Evolutionary conservation across 2,113 vertebrate species (phyloP).

Genomic region (Jaculus jaculus): DNA sequence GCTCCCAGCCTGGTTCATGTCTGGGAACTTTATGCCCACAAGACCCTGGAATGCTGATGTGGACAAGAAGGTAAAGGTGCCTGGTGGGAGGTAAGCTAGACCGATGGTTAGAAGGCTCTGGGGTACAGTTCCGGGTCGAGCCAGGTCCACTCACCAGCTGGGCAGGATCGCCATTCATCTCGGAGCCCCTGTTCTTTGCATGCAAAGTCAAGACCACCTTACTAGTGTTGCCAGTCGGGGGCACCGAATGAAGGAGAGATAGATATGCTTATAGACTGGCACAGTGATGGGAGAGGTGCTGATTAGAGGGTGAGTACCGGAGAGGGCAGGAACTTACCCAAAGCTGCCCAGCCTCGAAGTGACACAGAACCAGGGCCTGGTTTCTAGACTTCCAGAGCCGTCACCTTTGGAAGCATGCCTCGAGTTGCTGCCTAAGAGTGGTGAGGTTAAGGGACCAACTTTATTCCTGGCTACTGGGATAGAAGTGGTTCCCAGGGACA

Average conservation of each 20-base stretch:
- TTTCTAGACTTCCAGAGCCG: neutral
- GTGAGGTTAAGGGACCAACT: neutral
- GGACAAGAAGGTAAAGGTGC: neutral
- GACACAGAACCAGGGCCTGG: neutral
- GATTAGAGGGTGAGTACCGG: neutral
- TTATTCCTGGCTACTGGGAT: neutral
- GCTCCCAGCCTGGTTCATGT: neutral
- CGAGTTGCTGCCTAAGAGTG: neutral
- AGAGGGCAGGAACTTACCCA: neutral
- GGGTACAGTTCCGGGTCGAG: neutral
- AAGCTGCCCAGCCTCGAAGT: neutral
- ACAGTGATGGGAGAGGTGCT: accelerated
- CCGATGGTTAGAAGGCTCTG: neutral
- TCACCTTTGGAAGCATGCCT: neutral
- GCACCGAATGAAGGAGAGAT: neutral
- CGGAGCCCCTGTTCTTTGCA: neutral
- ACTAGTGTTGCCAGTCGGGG: accelerated
- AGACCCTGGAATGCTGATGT: neutral
- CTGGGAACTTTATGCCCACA: neutral
- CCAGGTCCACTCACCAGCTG: neutral
- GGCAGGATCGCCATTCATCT: neutral
- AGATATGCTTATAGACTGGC: neutral
- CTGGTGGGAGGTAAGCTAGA: neutral
- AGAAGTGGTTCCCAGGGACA: neutral
- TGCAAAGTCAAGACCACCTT: neutral